Evolutionary conservation across 2,797 vertebrate species (phyloP), one percentile per base, ranked within the genome.

Genomic region (Neosilurus mollespiculum): DNA sequence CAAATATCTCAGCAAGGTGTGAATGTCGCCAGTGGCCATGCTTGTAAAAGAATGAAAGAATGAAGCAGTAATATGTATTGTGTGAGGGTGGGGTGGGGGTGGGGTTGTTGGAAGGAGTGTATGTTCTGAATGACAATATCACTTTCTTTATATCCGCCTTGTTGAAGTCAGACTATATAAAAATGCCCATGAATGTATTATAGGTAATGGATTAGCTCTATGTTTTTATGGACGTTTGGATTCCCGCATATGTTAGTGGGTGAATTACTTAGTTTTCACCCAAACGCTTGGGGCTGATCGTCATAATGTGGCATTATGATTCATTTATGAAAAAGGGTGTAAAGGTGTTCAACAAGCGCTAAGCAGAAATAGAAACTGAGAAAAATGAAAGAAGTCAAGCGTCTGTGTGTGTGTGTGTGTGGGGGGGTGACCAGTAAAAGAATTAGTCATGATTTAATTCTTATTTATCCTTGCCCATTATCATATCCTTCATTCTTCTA

Each of bases 1-100:
- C 90, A 92, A 90, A 90, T 92, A 90, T 91, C 89, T 90, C 89
- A 85, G 83, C 65, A 85, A 92, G 91, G 88, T 91, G 90, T 67
- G 85, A 89, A 88, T 86, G 89, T 91, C 86, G 85, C 91, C 89
- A 89, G 80, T 84, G 89, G 90, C 88, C 85, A 91, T 87, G 83
- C 85, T 87, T 88, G 87, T 92, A 88, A n/a, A n/a, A n/a, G n/a
- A n/a, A n/a, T n/a, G n/a, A 43, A 92, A 92, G 89, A 89, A 90
- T 83, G 69, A 85, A 85, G 86, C 76, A 80, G 83, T 88, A 89
- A 86, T 89, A 89, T 87, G 89, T 88, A 88, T 81, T 87, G 87
- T 87, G 86, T 82, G 80, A 64, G 84, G 78, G 71, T 85, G 69
- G 86, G 64, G 62, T 6, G n/a, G 59, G 78, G 43, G 82, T 76